These are phyloP conservation scores for Cardinalis cardinalis DNA, from an alignment of 2,113 vertebrate genomes.

Conservation along the genomic window DNA sequence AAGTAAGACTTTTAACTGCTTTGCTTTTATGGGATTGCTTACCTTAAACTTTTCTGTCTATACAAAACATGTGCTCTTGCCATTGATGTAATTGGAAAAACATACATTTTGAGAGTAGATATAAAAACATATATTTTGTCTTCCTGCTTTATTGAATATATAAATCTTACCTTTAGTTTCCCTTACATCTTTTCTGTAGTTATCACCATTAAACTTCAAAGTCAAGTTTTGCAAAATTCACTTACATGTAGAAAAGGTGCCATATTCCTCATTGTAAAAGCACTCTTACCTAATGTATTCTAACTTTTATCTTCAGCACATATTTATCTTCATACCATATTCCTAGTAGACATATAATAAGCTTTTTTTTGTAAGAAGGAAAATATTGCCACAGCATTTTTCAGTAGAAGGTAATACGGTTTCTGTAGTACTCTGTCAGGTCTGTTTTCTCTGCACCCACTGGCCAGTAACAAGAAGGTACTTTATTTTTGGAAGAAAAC, in stretches of 20 bases:
- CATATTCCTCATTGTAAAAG: background rate
- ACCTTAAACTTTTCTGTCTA: background rate
- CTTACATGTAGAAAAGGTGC: background rate
- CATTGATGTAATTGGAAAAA: background rate
- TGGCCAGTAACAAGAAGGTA: background rate
- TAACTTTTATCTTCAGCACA: background rate
- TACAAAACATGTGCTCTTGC: background rate
- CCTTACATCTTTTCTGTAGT: background rate
- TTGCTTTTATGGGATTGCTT: conserved; percentile 7
- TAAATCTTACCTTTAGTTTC: background rate
- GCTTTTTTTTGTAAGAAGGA: background rate
- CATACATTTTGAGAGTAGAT: background rate
- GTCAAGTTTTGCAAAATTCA: background rate
- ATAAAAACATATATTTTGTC: background rate
- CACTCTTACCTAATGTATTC: background rate
- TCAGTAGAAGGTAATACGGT: background rate
- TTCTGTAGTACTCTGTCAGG: background rate
- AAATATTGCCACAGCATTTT: background rate
- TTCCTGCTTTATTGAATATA: background rate
- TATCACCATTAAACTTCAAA: background rate
- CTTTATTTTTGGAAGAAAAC: background rate
- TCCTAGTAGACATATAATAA: background rate
- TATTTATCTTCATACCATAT: background rate
- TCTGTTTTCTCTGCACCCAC: background rate
- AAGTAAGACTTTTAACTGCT: background rate